Evolutionary conservation across 2,888 invertebrate genomes (phyloP).

Genomic region (Tineola bisselliella): DNA sequence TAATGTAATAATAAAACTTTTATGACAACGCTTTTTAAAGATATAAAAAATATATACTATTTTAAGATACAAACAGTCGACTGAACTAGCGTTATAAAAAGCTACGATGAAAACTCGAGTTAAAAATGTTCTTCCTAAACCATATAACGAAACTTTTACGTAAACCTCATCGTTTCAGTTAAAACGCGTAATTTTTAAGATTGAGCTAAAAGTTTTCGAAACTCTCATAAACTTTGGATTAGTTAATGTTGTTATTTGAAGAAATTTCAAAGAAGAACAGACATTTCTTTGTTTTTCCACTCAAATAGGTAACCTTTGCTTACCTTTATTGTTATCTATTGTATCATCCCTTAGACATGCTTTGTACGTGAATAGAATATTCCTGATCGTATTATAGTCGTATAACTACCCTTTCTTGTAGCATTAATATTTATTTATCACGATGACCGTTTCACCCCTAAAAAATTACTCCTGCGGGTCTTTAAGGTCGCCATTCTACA

Average conservation of each 20-base stretch:
- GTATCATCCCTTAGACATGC: neutral
- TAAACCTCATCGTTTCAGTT: neutral
- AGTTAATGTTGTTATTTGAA: neutral
- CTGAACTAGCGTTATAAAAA: too few species aligned
- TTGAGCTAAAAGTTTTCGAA: neutral
- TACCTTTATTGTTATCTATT: neutral
- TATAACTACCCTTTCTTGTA: too few species aligned
- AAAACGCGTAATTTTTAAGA: neutral
- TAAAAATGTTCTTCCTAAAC: neutral
- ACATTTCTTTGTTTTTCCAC: neutral
- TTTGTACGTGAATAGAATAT: neutral
- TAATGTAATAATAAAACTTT: too few species aligned
- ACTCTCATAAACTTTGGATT: neutral
- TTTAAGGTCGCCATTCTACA: too few species aligned
- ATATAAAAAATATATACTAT: too few species aligned
- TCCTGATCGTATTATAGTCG: too few species aligned
- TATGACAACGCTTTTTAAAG: too few species aligned
- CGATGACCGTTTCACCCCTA: too few species aligned
- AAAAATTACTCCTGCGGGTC: too few species aligned
- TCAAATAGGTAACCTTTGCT: neutral
- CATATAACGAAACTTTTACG: neutral
- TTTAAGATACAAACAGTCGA: too few species aligned
- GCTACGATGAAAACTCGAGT: neutral
- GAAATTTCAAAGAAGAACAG: neutral
- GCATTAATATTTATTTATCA: too few species aligned